Conservation (phyloP, 2,797 vertebrate genomes). For the Squalus acanthias region DNA sequence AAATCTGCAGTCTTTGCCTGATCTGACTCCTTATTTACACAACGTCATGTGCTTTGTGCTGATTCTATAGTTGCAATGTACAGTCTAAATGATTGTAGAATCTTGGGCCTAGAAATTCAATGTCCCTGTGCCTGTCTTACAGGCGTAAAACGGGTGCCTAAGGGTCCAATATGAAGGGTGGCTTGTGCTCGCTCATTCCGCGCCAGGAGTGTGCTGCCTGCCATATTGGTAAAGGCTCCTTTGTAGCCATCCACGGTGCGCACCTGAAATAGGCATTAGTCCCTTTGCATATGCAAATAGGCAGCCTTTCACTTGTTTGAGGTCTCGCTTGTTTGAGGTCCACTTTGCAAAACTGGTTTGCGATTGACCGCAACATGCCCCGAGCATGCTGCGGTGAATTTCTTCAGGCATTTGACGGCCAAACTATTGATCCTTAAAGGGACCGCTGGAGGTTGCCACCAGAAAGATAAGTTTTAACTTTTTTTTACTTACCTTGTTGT, state of each 20-base stretch:
- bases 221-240: not conserved
- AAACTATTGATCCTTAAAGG: not conserved
- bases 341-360: too few species aligned
- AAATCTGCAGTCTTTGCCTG: not conserved
- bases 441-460: not conserved
- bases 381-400: not conserved
- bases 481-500: too few species aligned
- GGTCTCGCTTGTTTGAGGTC: too few species aligned
- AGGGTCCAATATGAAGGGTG: not conserved
- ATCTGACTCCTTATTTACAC: not conserved
- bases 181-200: not conserved
- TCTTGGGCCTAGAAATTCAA: too few species aligned
- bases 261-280: not conserved
- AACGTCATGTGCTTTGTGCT: too few species aligned
- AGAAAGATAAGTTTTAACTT: too few species aligned
- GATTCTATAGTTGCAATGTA: too few species aligned
- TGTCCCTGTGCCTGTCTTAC: too few species aligned
- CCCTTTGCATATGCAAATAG: not conserved
- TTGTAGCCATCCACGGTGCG: not conserved
- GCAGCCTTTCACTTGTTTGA: not conserved
- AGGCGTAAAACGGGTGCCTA: too few species aligned
- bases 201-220: not conserved
- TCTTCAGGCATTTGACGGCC: not conserved
- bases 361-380: not conserved
- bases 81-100: too few species aligned